phyloP scores from a whole-genome alignment of 53 echinoderm and acorn worm genomes.

The Henricia sp. region DNA sequence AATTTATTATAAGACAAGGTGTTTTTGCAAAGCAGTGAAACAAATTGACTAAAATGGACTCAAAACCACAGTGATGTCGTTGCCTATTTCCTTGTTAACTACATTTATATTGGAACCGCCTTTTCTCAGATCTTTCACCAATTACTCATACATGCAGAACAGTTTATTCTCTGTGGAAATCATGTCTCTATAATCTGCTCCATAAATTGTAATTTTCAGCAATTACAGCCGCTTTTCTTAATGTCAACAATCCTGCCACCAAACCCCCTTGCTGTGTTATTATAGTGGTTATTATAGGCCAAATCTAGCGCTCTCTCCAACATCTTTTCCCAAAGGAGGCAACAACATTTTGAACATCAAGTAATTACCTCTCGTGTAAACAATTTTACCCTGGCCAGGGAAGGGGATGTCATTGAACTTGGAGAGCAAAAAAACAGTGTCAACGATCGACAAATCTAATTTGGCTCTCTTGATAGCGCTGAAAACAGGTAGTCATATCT shows the following conservation, averaged over 20 bases:
- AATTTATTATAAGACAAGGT: no score
- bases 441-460: conserved; percentile 38
- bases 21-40: no score
- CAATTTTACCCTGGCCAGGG: conserved; percentile 8
- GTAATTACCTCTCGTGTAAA: conserved; percentile 41
- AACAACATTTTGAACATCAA: conserved; percentile 2
- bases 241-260: conserved; percentile 38
- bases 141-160: conserved; percentile 3
- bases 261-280: neutral
- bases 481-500: conserved; percentile 7
- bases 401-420: conserved; percentile 52
- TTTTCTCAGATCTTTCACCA: neutral
- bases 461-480: neutral
- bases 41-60: no score
- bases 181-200: conserved; percentile 5
- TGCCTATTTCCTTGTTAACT: neutral
- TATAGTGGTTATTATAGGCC: conserved; percentile 27
- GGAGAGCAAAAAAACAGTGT: conserved; percentile 2
- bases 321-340: neutral
- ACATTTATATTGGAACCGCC: neutral
- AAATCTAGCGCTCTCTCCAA: neutral
- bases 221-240: neutral
- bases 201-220: conserved; percentile 39
- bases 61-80: neutral
- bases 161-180: conserved; percentile 10